Evolutionary conservation across 2,888 invertebrate genomes (phyloP), one percentile per base, ranked within the genome.

Genomic region (Aphidoletes aphidimyza): DNA sequence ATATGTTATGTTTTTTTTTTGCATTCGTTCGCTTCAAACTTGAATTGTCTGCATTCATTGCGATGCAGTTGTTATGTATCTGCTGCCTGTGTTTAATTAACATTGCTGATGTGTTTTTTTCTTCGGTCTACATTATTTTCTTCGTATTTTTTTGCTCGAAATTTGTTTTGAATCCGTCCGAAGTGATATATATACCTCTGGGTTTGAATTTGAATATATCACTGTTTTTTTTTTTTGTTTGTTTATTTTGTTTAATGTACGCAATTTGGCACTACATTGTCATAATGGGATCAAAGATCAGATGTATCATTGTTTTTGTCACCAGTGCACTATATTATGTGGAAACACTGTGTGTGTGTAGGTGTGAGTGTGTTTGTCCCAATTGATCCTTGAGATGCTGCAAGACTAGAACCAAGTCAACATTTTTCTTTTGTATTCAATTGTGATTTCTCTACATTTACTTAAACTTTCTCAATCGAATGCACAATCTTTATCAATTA

Each of bases 131-230:
- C 30, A 11, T 69, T 6, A 9, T 69, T 30, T 69, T 69, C 30
- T 14, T 30, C 26, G 30, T 69, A 11, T 69, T 30, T 14, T 19
- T 30, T 3, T 17, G 69, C 14, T 14, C 30, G 69, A 14, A 69
- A 69, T 69, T 30, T 26, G 30, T 69, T 69, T n/a, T n/a, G 30
- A 17, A 69, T 69, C 69, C 34, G 69, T 69, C 30, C 34, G 69
- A 69, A 69, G 30, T 69, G 69, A 30, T 69, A 69, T 69, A 14
- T n/a, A n/a, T n/a, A n/a, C n/a, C n/a, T n/a, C n/a, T n/a, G n/a
- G n/a, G n/a, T n/a, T n/a, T n/a, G n/a, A n/a, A n/a, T n/a, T n/a
- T n/a, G n/a, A n/a, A n/a, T n/a, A n/a, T n/a, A n/a, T n/a, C n/a
- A n/a, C n/a, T n/a, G n/a, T n/a, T n/a, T n/a, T n/a, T n/a, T n/a